Evolutionary conservation across 2,797 vertebrate species (phyloP).

Genomic region (Zalophus californianus): DNA sequence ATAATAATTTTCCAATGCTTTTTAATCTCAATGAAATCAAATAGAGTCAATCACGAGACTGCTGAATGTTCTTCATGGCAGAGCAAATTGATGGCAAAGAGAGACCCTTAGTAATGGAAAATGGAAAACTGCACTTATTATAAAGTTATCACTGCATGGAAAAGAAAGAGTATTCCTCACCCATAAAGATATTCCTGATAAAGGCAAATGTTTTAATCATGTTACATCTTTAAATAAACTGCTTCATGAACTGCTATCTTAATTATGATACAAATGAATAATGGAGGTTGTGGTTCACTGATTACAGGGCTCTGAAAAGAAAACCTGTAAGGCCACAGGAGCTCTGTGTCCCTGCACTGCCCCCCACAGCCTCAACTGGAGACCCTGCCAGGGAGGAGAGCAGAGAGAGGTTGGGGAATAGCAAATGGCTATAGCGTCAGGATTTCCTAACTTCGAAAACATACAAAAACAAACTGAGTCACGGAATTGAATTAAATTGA

Average conservation of each 20-base stretch:
- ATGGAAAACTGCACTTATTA: not conserved
- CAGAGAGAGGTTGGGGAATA: not conserved
- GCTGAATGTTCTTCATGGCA: not conserved
- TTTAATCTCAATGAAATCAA: conserved; percentile 65
- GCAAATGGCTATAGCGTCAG: not conserved
- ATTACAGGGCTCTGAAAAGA: not conserved
- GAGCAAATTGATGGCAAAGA: not conserved
- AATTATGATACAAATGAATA: not conserved
- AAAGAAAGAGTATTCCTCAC: not conserved
- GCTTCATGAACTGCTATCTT: not conserved
- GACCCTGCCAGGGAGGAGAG: not conserved
- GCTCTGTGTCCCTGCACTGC: not conserved
- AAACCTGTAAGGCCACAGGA: not conserved
- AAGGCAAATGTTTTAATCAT: not conserved
- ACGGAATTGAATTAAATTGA: conserved; percentile 29
- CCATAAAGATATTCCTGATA: not conserved
- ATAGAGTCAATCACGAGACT: not conserved
- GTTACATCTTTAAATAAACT: conserved; percentile 1
- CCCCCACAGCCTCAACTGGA: not conserved
- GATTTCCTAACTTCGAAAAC: not conserved
- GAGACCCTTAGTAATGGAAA: not conserved
- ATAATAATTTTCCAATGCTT: not conserved
- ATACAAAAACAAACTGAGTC: not conserved
- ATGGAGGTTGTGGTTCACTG: not conserved
- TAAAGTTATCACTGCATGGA: not conserved